Conservation (phyloP, 2,888 invertebrate genomes). For the Pyralis farinalis region DNA sequence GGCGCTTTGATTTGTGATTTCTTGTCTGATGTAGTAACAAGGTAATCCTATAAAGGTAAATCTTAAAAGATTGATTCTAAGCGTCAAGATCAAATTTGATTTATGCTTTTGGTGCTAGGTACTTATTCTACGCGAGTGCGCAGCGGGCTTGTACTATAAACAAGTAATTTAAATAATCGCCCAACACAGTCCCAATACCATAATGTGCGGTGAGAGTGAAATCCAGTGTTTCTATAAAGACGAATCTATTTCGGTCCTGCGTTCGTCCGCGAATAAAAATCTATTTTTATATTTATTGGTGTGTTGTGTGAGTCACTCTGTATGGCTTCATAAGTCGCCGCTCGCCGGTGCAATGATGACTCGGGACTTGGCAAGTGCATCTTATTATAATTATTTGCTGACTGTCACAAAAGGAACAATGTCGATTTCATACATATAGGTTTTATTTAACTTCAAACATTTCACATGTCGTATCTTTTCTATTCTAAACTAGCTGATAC, state of each 20-base stretch:
- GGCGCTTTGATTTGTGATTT: too few relatives aligned
- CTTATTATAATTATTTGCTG: background rate
- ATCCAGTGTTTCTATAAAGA: conserved; percentile 3
- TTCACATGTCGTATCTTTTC: too few relatives aligned
- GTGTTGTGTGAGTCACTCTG: conserved; percentile 14
- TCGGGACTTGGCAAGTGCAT: conserved; percentile 9
- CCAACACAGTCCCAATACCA: conserved; percentile 25
- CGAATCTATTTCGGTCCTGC: conserved; percentile 4
- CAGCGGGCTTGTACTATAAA: too few relatives aligned
- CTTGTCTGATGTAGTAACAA: too few relatives aligned
- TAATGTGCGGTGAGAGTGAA: conserved; percentile 8
- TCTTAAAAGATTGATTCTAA: too few relatives aligned
- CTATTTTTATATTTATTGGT: conserved; percentile 20
- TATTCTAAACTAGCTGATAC: too few relatives aligned
- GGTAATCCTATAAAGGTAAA: too few relatives aligned
- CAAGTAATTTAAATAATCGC: conserved; percentile 4
- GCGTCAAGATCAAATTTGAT: too few relatives aligned
- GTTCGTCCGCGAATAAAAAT: conserved; percentile 20
- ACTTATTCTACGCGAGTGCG: too few relatives aligned
- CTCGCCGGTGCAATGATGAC: conserved; percentile 6
- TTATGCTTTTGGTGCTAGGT: too few relatives aligned
- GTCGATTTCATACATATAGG: too few relatives aligned
- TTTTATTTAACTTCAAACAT: too few relatives aligned
- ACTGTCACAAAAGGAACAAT: background rate
- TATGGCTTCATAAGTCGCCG: conserved; percentile 4